A percentile compares a stretch with the other conserved stretches of the same genome.
These are phyloP conservation scores for Reinhardtius hippoglossoides DNA, from an alignment of 2,113 vertebrate species.

Conservation along the genomic window DNA sequence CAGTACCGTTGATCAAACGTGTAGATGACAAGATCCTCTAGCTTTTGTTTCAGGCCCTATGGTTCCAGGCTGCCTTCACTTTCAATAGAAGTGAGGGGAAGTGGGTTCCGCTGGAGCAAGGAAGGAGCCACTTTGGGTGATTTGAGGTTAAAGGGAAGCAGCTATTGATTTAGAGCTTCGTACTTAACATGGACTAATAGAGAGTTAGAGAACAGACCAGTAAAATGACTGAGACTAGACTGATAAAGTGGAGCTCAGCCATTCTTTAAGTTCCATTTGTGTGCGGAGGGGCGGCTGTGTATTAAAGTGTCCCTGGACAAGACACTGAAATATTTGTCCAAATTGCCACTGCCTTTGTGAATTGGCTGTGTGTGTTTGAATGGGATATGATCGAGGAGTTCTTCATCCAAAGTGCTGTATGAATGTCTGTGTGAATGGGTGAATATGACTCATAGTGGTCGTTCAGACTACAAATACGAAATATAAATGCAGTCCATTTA, in stretches of 20 bases:
- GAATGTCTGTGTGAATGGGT: background rate
- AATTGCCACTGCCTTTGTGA: background rate
- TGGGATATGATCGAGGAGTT: background rate
- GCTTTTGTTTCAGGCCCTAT: background rate
- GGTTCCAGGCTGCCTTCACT: conserved; percentile 19
- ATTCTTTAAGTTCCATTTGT: background rate
- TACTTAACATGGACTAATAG: conserved; percentile 31
- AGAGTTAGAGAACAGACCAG: background rate
- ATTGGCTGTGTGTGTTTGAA: background rate
- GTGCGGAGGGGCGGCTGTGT: no score
- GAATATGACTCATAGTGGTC: background rate
- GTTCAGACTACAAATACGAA: background rate
- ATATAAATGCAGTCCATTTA: background rate
- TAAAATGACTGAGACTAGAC: conserved; percentile 18
- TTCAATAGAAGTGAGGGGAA: conserved; percentile 55
- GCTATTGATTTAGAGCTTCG: conserved; percentile 57
- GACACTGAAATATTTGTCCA: background rate
- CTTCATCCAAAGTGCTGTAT: background rate
- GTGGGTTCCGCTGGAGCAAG: conserved; percentile 45
- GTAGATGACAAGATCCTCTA: background rate
- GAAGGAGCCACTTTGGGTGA: conserved; percentile 47
- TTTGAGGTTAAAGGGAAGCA: conserved; percentile 54
- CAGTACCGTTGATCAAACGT: background rate
- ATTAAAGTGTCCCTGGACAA: background rate
- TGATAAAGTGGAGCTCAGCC: background rate